Base-by-base conservation (phyloP, 2,797 vertebrate genomes). In the Chanos chanos region DNA sequence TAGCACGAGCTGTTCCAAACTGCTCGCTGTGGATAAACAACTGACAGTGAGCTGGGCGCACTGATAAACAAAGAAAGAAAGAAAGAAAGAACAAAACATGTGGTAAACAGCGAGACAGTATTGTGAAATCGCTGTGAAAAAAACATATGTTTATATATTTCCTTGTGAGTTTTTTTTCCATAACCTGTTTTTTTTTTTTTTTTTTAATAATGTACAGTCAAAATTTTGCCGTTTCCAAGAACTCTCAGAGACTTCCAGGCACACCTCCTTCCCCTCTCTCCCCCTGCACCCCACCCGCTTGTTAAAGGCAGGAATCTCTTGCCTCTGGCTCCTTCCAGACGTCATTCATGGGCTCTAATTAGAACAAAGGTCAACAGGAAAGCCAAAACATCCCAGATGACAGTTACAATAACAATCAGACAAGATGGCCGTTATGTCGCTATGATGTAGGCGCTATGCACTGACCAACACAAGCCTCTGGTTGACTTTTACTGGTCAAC, bases 291-390 rank as follows among this genome's bases (percentile, higher is more conserved):
- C 21, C 75, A 19, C 75, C 39, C 61, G 67, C 71, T 76, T 72
- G 70, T 78, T 74, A 79, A 51, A 67, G 45, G 64, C 56, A 75
- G 27, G 64, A 54, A 49, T 72, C 53, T 22, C 52, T 78, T 45
- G 52, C 53, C 74, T 52, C 56, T 5, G 66, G 15, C 25, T 9
- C 75, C 61, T 28, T n/a, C 51, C 51, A 59, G 34, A 69, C 21
- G 8, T 61, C 66, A 67, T 61, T 73, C 61, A 27, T 3, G 2
- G 9, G 36, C 65, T 68, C 47, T 77, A 82, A 87, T 77, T 83
- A 48, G 81, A 82, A 67, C 60, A 77, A 85, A 87, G 83, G 78
- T 83, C 71, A 78, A 43, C 27, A 5, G 19, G 24, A 47, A 68
- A 74, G 63, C n/a, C 22, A 10, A 72, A 63, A 57, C 30, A 16